A percentile compares a stretch with the other conserved stretches of the same genome.
Conservation (phyloP, 2,888 invertebrate species). For the Troides aeacus region DNA sequence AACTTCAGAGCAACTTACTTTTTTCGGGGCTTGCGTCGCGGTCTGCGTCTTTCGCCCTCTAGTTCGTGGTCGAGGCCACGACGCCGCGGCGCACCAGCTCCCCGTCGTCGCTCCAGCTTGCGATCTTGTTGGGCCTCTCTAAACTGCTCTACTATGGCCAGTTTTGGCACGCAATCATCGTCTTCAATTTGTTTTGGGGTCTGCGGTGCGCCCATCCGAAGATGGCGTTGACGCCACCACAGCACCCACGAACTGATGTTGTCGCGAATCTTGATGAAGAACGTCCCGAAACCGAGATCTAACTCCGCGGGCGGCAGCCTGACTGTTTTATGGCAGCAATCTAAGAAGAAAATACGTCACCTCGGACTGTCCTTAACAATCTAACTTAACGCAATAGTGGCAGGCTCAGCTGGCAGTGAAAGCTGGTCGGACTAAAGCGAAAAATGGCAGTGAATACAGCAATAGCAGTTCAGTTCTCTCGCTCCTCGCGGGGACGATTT, state of each 20-base stretch:
- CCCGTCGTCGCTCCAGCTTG: conserved; percentile 63
- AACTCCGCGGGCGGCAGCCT: conserved; percentile 44
- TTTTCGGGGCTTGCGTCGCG: conserved; percentile 56
- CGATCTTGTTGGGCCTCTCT: conserved; percentile 51
- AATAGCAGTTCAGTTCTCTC: conserved; percentile 43
- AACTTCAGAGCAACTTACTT: conserved; percentile 46
- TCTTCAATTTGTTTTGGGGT: conserved; percentile 69
- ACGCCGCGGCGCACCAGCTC: conserved; percentile 56
- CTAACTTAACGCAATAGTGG: conserved; percentile 54
- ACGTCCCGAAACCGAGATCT: conserved; percentile 38
- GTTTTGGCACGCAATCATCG: conserved; percentile 63
- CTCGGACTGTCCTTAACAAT: conserved; percentile 40
- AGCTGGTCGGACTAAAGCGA: conserved; percentile 55
- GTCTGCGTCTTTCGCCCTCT: conserved; percentile 65
- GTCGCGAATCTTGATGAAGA: conserved; percentile 71
- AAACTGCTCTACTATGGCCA: conserved; percentile 60
- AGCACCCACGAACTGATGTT: conserved; percentile 75
- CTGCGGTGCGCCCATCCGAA: conserved; percentile 78
- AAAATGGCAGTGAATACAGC: conserved; percentile 54
- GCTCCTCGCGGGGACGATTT: conserved; percentile 26
- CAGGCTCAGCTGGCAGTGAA: conserved; percentile 62
- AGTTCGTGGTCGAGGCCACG: conserved; percentile 64
- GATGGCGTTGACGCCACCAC: conserved; percentile 77
- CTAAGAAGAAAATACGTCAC: conserved; percentile 37
- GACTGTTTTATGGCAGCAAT: conserved; percentile 39